Evolutionary conservation across 37 sponge, comb jelly and placozoan species (phyloP).

Genomic region (Beroe forskalii): DNA sequence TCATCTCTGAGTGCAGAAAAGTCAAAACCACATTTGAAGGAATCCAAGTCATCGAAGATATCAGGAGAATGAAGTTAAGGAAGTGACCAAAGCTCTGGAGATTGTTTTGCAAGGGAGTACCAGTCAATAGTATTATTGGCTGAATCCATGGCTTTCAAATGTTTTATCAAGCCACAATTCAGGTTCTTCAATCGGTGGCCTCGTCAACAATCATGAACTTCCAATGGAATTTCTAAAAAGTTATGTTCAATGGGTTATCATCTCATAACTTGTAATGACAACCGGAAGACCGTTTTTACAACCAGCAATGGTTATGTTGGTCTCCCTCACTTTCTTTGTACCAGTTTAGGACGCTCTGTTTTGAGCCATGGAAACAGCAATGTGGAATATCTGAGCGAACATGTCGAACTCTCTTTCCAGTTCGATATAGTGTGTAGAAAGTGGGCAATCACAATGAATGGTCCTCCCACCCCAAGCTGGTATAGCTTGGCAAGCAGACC

Average conservation of each 20-base stretch:
- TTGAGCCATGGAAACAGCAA: slow-evolving; percentile 68
- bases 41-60: slow-evolving; percentile 85
- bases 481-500: slow-evolving; percentile 75
- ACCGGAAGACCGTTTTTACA: slow-evolving; percentile 52
- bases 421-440: slow-evolving; percentile 85
- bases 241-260: slow-evolving; percentile 60
- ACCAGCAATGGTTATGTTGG: neutral
- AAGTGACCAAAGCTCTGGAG: slow-evolving; percentile 90
- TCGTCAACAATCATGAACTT: slow-evolving; percentile 87
- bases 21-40: slow-evolving; percentile 86
- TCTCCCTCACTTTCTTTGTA: slow-evolving; percentile 9
- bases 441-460: slow-evolving; percentile 83
- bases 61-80: too few relatives aligned
- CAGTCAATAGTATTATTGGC: slow-evolving; percentile 86
- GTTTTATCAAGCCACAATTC: slow-evolving; percentile 82
- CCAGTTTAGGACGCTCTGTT: neutral
- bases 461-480: slow-evolving; percentile 80
- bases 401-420: slow-evolving; percentile 86
- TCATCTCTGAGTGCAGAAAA: slow-evolving; percentile 71
- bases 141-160: slow-evolving; percentile 74
- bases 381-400: slow-evolving; percentile 73
- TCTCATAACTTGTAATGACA: slow-evolving; percentile 67
- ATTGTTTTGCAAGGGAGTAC: slow-evolving; percentile 93
- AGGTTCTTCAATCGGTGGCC: slow-evolving; percentile 90
- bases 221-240: slow-evolving; percentile 67